These are phyloP conservation scores for Drosophila teissieri DNA, from an alignment of 1,140 invertebrate genomes.

Conservation along the genomic window DNA sequence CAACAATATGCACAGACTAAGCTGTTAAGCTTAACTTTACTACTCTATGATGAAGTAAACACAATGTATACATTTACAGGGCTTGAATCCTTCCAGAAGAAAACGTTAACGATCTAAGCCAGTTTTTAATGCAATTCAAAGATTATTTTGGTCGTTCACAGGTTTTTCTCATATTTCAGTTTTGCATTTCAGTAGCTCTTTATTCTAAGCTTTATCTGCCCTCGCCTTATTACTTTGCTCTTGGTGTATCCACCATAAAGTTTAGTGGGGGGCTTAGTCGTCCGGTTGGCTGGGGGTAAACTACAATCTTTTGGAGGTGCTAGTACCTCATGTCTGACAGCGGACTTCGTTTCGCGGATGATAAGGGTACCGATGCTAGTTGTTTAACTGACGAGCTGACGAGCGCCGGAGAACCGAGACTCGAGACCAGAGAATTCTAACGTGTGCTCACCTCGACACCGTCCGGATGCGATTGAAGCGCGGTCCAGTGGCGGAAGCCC, in stretches of 20 bases:
- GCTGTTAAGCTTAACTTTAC: too few relatives aligned
- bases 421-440: not conserved
- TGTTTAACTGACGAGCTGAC: not conserved
- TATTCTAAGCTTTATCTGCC: slow-evolving; percentile 1
- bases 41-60: too few relatives aligned
- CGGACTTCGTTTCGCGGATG: not conserved
- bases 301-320: slow-evolving; percentile 12
- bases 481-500: slow-evolving; percentile 27
- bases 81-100: too few relatives aligned
- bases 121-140: not conserved
- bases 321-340: slow-evolving; percentile 21
- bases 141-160: not conserved
- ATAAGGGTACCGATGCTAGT: slow-evolving; percentile 5
- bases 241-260: slow-evolving; percentile 17
- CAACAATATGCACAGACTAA: too few relatives aligned
- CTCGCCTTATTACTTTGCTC: not conserved
- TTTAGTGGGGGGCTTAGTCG: slow-evolving; percentile 20
- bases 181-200: slow-evolving; percentile 7
- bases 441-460: slow-evolving; percentile 40
- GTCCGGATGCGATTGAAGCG: slow-evolving; percentile 47
- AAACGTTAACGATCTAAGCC: too few relatives aligned
- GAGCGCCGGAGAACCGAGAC: slow-evolving; percentile 5
- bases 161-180: not conserved
- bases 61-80: too few relatives aligned
- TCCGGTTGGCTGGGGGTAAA: slow-evolving; percentile 16